Conservation (phyloP, 2,888 invertebrate species). For the Villa cingulata region DNA sequence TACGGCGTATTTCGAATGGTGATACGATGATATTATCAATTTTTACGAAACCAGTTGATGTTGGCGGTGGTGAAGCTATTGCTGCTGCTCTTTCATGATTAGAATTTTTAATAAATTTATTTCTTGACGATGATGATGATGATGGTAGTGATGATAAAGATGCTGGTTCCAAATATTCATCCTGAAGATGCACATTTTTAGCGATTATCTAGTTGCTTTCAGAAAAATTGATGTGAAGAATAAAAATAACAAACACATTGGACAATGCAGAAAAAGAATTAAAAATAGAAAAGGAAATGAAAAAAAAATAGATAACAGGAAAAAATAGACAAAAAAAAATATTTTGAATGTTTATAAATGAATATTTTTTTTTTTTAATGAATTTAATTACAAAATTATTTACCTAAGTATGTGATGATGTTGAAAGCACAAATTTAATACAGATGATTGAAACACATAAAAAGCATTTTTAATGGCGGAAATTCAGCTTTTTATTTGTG, state of each 20-base stretch:
- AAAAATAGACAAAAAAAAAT: neutral
- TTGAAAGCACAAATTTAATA: no score
- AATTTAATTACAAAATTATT: no score
- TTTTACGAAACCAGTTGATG: slow-evolving; percentile 10
- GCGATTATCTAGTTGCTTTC: slow-evolving; percentile 15
- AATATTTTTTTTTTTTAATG: no score
- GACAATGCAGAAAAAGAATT: no score
- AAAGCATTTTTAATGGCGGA: no score
- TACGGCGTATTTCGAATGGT: slow-evolving; percentile 20
- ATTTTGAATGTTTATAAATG: no score
- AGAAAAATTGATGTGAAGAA: neutral
- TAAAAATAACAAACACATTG: neutral
- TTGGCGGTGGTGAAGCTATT: slow-evolving; percentile 9
- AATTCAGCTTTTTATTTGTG: no score
- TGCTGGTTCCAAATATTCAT: neutral
- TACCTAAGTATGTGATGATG: no score
- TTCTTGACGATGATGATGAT: slow-evolving; percentile 7
- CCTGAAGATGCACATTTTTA: slow-evolving; percentile 16
- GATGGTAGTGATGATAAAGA: slow-evolving; percentile 6
- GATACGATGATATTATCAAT: slow-evolving; percentile 19
- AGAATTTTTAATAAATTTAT: slow-evolving; percentile 15
- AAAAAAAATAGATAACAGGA: neutral
- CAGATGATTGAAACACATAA: no score
- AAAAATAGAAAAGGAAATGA: neutral
- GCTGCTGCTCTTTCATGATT: no score